These are phyloP conservation scores for Passerina amoena DNA, from an alignment of 2,113 vertebrate genomes.

Conservation along the genomic window DNA sequence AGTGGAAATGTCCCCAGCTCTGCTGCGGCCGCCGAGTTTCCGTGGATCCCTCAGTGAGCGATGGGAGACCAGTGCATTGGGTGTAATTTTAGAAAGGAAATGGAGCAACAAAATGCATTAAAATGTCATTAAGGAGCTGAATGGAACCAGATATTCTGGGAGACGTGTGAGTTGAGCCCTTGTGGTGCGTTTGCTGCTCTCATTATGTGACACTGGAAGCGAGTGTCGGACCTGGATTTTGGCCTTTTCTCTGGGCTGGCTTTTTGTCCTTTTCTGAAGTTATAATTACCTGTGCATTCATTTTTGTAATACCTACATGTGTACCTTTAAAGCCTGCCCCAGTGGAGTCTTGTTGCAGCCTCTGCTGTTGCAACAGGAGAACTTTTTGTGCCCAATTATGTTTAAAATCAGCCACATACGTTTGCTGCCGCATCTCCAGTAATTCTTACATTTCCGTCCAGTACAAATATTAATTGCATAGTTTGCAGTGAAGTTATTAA, in stretches of 20 bases:
- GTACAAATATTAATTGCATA: conserved; percentile 71
- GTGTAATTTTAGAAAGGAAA: conserved; percentile 54
- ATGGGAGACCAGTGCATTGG: background rate
- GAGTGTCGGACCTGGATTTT: background rate
- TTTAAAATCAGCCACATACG: conserved; percentile 21
- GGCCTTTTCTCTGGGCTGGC: background rate
- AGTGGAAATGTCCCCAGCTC: background rate
- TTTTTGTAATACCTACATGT: background rate
- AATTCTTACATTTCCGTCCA: conserved; percentile 51
- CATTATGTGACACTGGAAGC: background rate
- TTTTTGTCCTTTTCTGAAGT: background rate
- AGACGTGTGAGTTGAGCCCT: background rate
- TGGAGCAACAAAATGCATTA: conserved; percentile 47
- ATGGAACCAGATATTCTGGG: background rate
- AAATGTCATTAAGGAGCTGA: conserved; percentile 18
- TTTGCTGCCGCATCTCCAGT: conserved; percentile 22
- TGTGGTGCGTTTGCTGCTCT: background rate
- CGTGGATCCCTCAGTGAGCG: background rate
- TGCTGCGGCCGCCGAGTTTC: background rate
- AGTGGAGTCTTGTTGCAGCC: background rate
- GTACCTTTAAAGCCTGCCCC: background rate
- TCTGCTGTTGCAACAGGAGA: conserved; percentile 28
- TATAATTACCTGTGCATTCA: conserved; percentile 35
- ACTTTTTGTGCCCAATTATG: conserved; percentile 51
- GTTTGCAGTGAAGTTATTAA: conserved; percentile 74